Evolutionary conservation across 2,797 vertebrate genomes (phyloP), one percentile per base, ranked within the genome.

Genomic region (Coilia nasus): DNA sequence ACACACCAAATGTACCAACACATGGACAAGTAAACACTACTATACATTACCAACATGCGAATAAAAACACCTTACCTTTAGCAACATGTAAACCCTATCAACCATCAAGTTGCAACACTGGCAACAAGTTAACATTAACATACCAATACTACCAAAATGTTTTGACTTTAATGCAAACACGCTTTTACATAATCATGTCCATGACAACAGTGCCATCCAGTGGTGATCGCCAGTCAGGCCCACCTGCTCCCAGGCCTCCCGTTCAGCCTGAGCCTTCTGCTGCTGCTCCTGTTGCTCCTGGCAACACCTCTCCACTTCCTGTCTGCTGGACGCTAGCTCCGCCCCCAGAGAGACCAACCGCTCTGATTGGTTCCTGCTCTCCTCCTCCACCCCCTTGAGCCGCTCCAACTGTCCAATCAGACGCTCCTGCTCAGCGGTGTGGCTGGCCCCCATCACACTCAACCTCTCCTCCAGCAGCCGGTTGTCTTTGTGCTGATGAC

Each of bases 401-500:
- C 93, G 94, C 84, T 96, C 95, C n/a, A 97, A 91, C 11, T 97
- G 97, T 85, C 82, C 92, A 19, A 93, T 93, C 82, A 97, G 93
- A 90, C 94, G 97, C 87, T 97, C 96, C 12, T 93, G 95, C 92
- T 99, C 97, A 0, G 92, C 87, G 11, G 86, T 90, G 67, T 95
- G 96, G 0, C 92, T 90, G 90, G 88, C 93, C 93, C 97, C 97
- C 83, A 96, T 85, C 78, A 11, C 92, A 71, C 83, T 94, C 90
- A 98, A 89, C 89, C 93, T 97, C 92, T 98, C 97, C 88, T 94
- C 92, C 88, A 99, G 92, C 84, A 95, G 96, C 91, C 95, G 96
- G 95, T 98, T 98, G 87, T 99, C 98, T 93, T 96, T 98, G 85
- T 96, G 96, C 98, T 99, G 92, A 57, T 78, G 89, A 91, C 82